Base-by-base conservation (phyloP, 1,140 invertebrate species). In the Meloidogyne exigua region DNA sequence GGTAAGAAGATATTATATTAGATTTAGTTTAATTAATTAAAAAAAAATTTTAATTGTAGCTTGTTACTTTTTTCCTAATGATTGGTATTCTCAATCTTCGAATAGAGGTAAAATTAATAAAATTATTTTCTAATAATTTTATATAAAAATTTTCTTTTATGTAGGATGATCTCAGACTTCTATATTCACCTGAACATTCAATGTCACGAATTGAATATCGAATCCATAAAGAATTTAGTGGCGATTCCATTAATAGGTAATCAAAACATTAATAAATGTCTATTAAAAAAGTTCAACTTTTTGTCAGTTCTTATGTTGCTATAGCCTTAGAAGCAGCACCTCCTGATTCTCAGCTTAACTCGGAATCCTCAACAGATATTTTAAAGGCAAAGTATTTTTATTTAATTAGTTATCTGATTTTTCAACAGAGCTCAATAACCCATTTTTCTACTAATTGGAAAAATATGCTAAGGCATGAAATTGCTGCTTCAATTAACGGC, bases 181-280 rank as follows among this genome's bases (percentile, higher is more conserved):
- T 86, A 39, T 86, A 86, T 75, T 87, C 85, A 2, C 85, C 85
- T 4, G 81, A 83, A 67, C 75, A 85, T 69, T 86, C 85, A 23
- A 72, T 81, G 28, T 85, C 85, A 11, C 68, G 85, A 3, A 79
- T 85, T 36, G 85, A 86, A 62, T 87, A 86, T 68, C 76, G 82
- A 62, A 73, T 86, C 28, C 85, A 87, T 66, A 82, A 85, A 69
- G 79, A 85, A 32, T 86, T 86, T 64, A 81, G 75, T 72, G 85
- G 85, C 32, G 85, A 87, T 75, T 81, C 85, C 11, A 78, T 79
- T n/a, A 86, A 87, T 77, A 85, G 84, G 84, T 83, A 39, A 72
- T 25, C 2, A 12, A 18, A 62, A 64, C 21, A 15, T 28, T 13
- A 57, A 12, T n/a, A n/a, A n/a, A n/a, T n/a, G n/a, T n/a, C n/a